Base-by-base conservation (phyloP, 2,888 invertebrate genomes). In the Cryptocephalus moraei region DNA sequence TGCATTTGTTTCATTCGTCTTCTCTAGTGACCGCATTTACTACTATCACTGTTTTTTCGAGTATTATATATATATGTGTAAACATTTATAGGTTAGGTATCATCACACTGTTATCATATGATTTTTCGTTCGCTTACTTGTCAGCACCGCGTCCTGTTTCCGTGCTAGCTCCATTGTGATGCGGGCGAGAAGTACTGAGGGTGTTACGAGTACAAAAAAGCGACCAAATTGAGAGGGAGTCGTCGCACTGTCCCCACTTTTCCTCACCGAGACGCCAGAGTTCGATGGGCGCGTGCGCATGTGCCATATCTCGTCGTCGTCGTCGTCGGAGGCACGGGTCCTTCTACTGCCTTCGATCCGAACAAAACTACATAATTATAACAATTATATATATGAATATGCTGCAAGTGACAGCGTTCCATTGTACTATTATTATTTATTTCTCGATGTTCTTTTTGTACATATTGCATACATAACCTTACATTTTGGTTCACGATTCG, bases 131-230 rank as follows among this genome's bases (percentile, higher is more conserved):
- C 47, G 50, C 50, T 55, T 56, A 38, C 33, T 50, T 50, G 48
- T 55, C 51, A n/a, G n/a, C n/a, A n/a, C n/a, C n/a, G n/a, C 43
- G 52, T 49, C 13, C 51, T 49, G 32, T 49, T 52, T 52, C 44
- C 44, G n/a, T n/a, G n/a, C n/a, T n/a, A n/a, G n/a, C 45, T 48
- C 34, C 33, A 47, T 47, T 52, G 55, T 60, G 56, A 56, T 58
- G 60, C 58, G 55, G 61, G 61, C 60, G 60, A 59, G 61, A 59
- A 49, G 31, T 13, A 44, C 39, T 36, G 40, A 38, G 45, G 42
- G 50, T 57, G 57, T 56, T 56, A 55, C 51, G 55, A 59, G 57
- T 58, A 57, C 59, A 59, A 60, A 57, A 55, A 51, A 54, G 56
- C 54, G 60, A 61, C 60, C 59, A 59, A 61, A 49, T 48, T 55